Base-by-base conservation (phyloP, 2,888 invertebrate genomes). In the Pollenia amentaria region DNA sequence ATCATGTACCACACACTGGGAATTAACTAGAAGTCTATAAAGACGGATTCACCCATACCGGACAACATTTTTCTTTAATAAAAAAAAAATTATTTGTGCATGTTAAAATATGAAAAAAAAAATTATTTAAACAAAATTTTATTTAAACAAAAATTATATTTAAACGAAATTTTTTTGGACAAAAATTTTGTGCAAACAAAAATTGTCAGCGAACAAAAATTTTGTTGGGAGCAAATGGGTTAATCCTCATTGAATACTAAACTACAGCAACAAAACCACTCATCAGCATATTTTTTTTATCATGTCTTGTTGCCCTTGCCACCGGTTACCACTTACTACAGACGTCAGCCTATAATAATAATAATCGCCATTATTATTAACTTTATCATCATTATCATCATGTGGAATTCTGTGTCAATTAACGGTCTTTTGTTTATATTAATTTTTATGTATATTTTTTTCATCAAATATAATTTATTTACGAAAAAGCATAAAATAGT, bases 351-450 rank as follows among this genome's bases (percentile, higher is more conserved):
- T 29, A 29, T 29, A 29, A 29, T 29, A 29, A 29, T 29, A 57
- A 48, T 40, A 51, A 29, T 78, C 21, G 51, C n/a, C 69, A 60
- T 18, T 12, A 42, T 42, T 14, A 16, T 62, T 9, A 51, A 21
- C 48, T 69, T 69, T 40, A 57, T 21, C 48, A 70, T 67, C 12
- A n/a, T 11, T 60, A 73, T 64, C 29, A 29, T 29, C 29, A 1
- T 29, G 11, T 46, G 46, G 40, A 83, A 76, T 87, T 87, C 83
- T 87, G 75, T 87, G 86, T 80, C 83, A 87, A 83, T 87, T 83
- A 80, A 83, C 83, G 79, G 86, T 80, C 86, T 87, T 86, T 83
- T 83, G 83, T 86, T 86, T 86, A 83, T 76, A 86, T 83, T 86
- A 83, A 80, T 72, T 76, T 80, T 48, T 77, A 48, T 3, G 3